Conservation (phyloP, 1,140 invertebrate genomes). For the Aporrectodea caliginosa region DNA sequence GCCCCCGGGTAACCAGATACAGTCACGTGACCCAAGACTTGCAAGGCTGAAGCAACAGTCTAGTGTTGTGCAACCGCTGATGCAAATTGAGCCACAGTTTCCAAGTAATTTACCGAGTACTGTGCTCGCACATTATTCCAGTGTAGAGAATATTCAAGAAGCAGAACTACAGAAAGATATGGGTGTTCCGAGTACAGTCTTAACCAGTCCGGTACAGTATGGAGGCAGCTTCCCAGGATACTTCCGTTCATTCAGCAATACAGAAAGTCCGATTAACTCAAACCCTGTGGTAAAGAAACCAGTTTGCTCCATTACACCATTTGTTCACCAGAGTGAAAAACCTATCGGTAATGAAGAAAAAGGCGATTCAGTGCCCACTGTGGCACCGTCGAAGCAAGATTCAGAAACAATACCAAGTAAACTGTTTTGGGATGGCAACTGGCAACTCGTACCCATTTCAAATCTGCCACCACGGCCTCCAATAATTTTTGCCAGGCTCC, state of each 20-base stretch:
- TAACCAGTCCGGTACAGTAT: too few species aligned
- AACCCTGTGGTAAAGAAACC: neutral
- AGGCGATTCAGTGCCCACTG: neutral
- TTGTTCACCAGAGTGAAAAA: neutral
- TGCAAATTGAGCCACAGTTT: too few species aligned
- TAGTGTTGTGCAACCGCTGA: too few species aligned
- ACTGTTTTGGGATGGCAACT: neutral
- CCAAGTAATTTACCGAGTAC: too few species aligned
- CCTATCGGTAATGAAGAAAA: neutral
- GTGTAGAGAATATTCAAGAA: too few species aligned
- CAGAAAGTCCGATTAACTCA: neutral
- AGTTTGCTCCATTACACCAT: neutral
- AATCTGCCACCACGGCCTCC: neutral
- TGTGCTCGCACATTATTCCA: too few species aligned
- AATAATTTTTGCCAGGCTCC: neutral
- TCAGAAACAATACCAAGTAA: neutral
- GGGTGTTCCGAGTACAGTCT: too few species aligned
- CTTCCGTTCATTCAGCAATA: neutral
- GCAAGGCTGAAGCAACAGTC: too few species aligned
- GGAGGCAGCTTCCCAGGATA: too few species aligned
- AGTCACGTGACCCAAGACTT: too few species aligned
- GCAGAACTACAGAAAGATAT: too few species aligned
- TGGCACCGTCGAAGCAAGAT: neutral
- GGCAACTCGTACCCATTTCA: neutral
- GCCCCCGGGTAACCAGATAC: too few species aligned